Base-by-base conservation (phyloP, 2,113 vertebrate species). In the Gulo gulo region DNA sequence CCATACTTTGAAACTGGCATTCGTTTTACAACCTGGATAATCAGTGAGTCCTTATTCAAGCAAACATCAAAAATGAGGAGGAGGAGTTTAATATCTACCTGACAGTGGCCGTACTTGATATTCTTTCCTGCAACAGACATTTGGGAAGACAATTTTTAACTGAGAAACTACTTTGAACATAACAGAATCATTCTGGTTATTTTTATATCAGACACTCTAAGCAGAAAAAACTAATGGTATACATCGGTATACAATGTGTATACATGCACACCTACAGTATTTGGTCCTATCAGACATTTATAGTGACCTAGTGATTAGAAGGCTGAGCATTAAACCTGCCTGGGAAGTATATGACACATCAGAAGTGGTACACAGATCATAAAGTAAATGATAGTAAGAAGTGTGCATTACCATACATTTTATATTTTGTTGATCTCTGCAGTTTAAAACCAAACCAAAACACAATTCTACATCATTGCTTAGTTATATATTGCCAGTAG, bases 241-340 rank as follows among this genome's bases (percentile, higher is more conserved):
- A 65, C 31, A 31, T 63, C 79, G n/a, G 6, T 81, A 23, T 39
- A 94, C 85, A 55, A 42, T 24, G 8, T 78, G 45, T 50, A 10
- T 59, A 59, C 76, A 50, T 82, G 36, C 18, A 89, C 42, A 29
- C 23, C 1, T 67, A 8, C 2, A 91, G 34, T 61, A 88, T 86
- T 74, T 63, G 86, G 59, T 36, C 52, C 31, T 83, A 71, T 95
- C 90, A 97, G 85, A 94, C 11, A 96, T 57, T 63, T 85, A 23
- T 73, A 50, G 73, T 95, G 93, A 95, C 20, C 31, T 94, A 79
- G 23, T 61, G 13, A 93, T 94, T 96, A 96, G 16, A 81, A 90
- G 55, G 63, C 57, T 93, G 94, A 97, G n/a, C 85, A 93, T 97
- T 91, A 95, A 98, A 82, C 55, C 34, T 97, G 26, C 11, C 24